Evolutionary conservation across 2,113 vertebrate genomes (phyloP).

Genomic region (Blennius ocellaris): DNA sequence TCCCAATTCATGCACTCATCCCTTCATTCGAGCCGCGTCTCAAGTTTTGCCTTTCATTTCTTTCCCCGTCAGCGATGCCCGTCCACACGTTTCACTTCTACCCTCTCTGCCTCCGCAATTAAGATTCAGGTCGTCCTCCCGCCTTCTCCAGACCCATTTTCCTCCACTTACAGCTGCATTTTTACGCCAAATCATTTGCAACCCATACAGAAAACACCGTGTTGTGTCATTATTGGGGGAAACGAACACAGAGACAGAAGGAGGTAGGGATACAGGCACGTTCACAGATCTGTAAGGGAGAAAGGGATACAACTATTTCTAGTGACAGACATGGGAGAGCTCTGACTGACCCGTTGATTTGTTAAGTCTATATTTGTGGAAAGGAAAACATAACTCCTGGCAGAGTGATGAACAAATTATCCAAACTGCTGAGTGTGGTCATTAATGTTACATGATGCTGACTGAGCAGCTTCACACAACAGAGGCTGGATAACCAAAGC

Average conservation of each 20-base stretch:
- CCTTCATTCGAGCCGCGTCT: conserved; percentile 27
- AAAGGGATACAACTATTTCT: background rate
- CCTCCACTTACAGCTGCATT: background rate
- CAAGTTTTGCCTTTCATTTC: conserved; percentile 21
- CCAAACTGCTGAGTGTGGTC: background rate
- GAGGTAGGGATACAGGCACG: background rate
- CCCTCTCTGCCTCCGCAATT: background rate
- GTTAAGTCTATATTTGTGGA: too few species aligned
- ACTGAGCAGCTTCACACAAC: conserved; percentile 1
- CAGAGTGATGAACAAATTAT: conserved; percentile 17
- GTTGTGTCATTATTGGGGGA: background rate
- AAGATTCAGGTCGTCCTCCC: conserved; percentile 23
- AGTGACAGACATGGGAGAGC: conserved; percentile 2
- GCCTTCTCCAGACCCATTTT: conserved; percentile 1
- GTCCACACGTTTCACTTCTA: conserved; percentile 5
- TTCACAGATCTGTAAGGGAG: background rate
- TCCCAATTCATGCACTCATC: conserved; percentile 50
- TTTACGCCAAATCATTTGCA: conserved; percentile 5
- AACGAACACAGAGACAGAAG: background rate
- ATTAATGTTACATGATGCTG: conserved; percentile 2
- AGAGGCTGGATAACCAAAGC: background rate
- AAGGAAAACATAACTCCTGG: background rate
- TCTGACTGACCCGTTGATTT: background rate
- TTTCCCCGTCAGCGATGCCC: conserved; percentile 4
- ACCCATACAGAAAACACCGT: conserved; percentile 9